A percentile compares a stretch with the other conserved stretches of the same genome.
These are phyloP conservation scores for Pristionchus pacificus DNA, from an alignment of 1,140 invertebrate genomes.

Conservation along the genomic window DNA sequence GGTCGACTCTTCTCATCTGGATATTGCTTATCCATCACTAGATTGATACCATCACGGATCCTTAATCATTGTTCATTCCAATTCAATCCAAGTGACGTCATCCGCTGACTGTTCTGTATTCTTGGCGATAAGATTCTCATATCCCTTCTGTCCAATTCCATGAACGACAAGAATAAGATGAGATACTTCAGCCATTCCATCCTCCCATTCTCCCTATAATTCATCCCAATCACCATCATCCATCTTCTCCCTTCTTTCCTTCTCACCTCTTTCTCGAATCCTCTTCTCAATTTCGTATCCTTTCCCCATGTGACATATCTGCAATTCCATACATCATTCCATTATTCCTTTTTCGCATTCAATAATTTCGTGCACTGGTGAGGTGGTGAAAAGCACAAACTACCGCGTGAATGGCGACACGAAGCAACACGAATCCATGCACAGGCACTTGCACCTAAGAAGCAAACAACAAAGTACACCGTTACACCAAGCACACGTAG, in stretches of 20 bases:
- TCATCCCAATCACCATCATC: background rate
- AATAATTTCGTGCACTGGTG: too few relatives aligned
- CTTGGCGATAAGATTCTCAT: constrained; percentile 57
- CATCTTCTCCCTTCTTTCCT: constrained; percentile 7
- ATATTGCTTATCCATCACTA: constrained; percentile 52
- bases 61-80: constrained; percentile 41
- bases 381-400: background rate
- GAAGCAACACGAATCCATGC: background rate
- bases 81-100: background rate
- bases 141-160: constrained; percentile 57
- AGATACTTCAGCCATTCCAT: constrained; percentile 44
- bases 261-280: constrained; percentile 36
- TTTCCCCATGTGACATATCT: constrained; percentile 31
- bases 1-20: constrained; percentile 51
- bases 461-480: background rate
- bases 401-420: background rate
- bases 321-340: too few relatives aligned
- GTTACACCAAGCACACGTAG: background rate
- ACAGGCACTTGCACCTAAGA: constrained; percentile 20
- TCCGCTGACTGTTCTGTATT: constrained; percentile 51
- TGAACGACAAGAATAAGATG: constrained; percentile 56
- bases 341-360: too few relatives aligned
- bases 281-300: constrained; percentile 34
- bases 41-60: constrained; percentile 48
- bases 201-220: constrained; percentile 26